These are phyloP conservation scores for Drosophila vallismaia DNA, from an alignment of 2,888 invertebrate species.

Conservation along the genomic window DNA sequence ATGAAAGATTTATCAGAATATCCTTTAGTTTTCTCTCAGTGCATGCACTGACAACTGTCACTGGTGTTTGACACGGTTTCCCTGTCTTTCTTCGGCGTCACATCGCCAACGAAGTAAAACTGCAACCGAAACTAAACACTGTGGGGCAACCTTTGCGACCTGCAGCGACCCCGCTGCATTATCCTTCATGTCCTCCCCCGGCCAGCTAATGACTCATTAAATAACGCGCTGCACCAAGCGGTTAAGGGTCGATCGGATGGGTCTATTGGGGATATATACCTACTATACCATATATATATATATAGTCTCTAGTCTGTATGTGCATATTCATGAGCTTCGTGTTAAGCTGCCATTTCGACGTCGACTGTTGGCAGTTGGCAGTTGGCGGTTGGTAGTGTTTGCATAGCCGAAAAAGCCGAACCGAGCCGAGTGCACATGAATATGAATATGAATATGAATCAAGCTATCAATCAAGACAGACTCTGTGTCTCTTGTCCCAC, in stretches of 20 bases:
- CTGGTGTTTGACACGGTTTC: slow-evolving; percentile 66
- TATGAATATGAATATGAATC: slow-evolving; percentile 54
- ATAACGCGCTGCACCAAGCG: slow-evolving; percentile 53
- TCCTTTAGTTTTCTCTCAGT: slow-evolving; percentile 2
- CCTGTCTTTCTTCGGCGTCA: slow-evolving; percentile 9
- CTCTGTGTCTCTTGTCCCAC: slow-evolving; percentile 25
- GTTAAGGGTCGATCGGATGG: slow-evolving; percentile 4
- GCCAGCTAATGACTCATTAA: slow-evolving; percentile 73
- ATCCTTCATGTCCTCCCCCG: neutral
- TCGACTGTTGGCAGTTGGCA: slow-evolving; percentile 36
- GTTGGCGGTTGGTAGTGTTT: slow-evolving; percentile 48
- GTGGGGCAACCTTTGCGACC: slow-evolving; percentile 39
- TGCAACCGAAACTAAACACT: slow-evolving; percentile 44
- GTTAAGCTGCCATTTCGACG: slow-evolving; percentile 74
- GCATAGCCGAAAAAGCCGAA: slow-evolving; percentile 43
- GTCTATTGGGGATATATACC: slow-evolving; percentile 1
- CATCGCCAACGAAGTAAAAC: slow-evolving; percentile 22
- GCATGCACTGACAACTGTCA: slow-evolving; percentile 65
- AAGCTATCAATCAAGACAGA: slow-evolving; percentile 66
- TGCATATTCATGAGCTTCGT: slow-evolving; percentile 78
- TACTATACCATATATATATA: no score
- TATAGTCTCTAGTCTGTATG: slow-evolving; percentile 8
- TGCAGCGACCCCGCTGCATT: no score
- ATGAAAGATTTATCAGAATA: neutral
- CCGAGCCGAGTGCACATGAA: neutral